Evolutionary conservation across 2,888 invertebrate species (phyloP), one percentile per base, ranked within the genome.

Genomic region (Craniophora ligustri): DNA sequence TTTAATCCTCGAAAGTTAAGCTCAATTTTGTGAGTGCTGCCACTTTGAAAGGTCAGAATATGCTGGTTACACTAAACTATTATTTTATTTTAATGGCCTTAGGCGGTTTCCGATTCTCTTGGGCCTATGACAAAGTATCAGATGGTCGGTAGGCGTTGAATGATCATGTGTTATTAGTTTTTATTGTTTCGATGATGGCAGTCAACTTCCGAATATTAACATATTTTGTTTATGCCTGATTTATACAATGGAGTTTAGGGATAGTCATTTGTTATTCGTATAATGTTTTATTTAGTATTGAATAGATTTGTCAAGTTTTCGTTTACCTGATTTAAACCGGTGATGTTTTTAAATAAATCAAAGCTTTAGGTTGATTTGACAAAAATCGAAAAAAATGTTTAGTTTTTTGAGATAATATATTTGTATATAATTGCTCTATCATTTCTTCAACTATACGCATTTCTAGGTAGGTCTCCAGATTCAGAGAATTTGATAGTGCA

Each of bases 181-280:
- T 62, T 62, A 65, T 70, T 65, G 61, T 72, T 70, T 16, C 31
- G 50, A 46, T 49, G 38, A 61, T 62, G 14, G 58, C 40, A 39
- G 36, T 40, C 35, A 45, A 65, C 69, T 69, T 54, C 69, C 42
- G 69, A 56, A 53, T 13, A 65, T 71, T 65, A 46, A 35, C 65
- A 70, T 72, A 67, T 39, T 13, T 31, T 41, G 47, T 19, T 50
- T 41, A 40, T 39, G 28, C 7, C 36, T 68, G 42, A 53, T 70
- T 70, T 64, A 68, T 58, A 63, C 64, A 58, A 68, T 41, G 18
- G 53, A 16, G 32, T 30, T 51, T 42, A 50, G 54, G 38, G 54
- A 46, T 23, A 15, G 41, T 7, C 14, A 51, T 60, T 48, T 63
- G 41, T 66, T 40, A 35, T 41, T 13, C 39, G 34, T 14, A 13